A percentile compares a stretch with the other conserved stretches of the same genome.
These are phyloP conservation scores for Myrmophylax atrothorax DNA, from an alignment of 2,113 vertebrate species.

Conservation along the genomic window DNA sequence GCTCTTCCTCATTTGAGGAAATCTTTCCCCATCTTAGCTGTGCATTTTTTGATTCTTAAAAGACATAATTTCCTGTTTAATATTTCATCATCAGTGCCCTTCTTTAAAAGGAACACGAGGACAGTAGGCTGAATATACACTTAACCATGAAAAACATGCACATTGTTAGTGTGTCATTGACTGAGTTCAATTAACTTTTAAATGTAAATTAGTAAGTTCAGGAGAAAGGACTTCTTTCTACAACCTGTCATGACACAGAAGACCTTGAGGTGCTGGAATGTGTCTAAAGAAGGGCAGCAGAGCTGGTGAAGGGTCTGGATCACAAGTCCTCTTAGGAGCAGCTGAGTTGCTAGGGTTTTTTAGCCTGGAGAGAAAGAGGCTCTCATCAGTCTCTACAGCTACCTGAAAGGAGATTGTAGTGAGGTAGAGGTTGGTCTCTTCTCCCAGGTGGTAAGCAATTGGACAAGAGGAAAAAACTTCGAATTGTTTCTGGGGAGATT, in stretches of 20 bases:
- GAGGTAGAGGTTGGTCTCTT: background rate
- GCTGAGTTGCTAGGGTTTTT: background rate
- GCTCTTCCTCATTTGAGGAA: background rate
- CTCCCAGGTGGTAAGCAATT: background rate
- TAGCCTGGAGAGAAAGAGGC: background rate
- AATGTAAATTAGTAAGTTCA: background rate
- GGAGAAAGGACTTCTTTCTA: background rate
- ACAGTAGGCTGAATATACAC: background rate
- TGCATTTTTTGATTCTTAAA: background rate
- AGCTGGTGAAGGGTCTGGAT: background rate
- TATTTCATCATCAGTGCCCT: background rate
- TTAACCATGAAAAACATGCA: background rate
- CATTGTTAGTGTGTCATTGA: background rate
- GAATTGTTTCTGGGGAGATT: background rate
- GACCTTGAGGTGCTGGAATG: background rate
- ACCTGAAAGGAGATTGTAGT: background rate
- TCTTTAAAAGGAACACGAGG: background rate
- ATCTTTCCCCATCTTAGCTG: background rate
- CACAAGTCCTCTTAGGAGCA: background rate
- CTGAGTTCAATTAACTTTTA: background rate
- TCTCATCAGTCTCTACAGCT: background rate
- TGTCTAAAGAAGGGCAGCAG: background rate
- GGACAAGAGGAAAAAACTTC: background rate
- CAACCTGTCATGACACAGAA: background rate
- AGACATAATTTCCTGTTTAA: background rate